These are phyloP conservation scores for Hymenochirus boettgeri DNA, from an alignment of 2,113 vertebrate species.

Conservation along the genomic window DNA sequence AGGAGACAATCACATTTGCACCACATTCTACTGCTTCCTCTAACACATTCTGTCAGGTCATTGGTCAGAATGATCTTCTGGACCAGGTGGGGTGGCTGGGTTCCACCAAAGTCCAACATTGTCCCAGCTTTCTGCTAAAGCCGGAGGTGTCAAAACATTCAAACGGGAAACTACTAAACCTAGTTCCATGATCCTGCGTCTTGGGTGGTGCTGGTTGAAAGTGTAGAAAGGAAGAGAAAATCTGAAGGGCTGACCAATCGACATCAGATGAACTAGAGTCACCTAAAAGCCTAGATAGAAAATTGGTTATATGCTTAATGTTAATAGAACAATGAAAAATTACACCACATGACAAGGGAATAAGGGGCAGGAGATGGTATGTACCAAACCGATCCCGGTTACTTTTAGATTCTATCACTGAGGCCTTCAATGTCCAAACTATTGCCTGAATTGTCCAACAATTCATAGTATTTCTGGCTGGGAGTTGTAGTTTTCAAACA, in stretches of 20 bases:
- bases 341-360: too few relatives aligned
- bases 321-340: too few relatives aligned
- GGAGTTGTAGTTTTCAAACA: too few relatives aligned
- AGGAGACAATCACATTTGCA: conserved; percentile 83
- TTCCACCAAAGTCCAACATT: conserved; percentile 88
- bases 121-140: conserved; percentile 90
- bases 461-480: too few relatives aligned
- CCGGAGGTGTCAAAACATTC: conserved; percentile 75
- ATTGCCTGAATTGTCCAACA: too few relatives aligned
- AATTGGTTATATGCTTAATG: too few relatives aligned
- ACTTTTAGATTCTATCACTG: too few relatives aligned
- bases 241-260: neutral
- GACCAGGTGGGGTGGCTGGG: conserved; percentile 75
- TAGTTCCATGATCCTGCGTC: conserved; percentile 69
- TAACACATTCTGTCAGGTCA: conserved; percentile 86
- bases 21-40: conserved; percentile 70
- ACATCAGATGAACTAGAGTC: too few relatives aligned
- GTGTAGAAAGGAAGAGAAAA: neutral
- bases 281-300: too few relatives aligned
- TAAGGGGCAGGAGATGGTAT: too few relatives aligned
- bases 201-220: neutral
- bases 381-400: too few relatives aligned
- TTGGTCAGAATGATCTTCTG: conserved; percentile 81
- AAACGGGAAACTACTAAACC: conserved; percentile 68
- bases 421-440: too few relatives aligned